A percentile compares a stretch with the other conserved stretches of the same genome.
Conservation (phyloP, 2,888 invertebrate genomes). For the Micropterix aruncella region DNA sequence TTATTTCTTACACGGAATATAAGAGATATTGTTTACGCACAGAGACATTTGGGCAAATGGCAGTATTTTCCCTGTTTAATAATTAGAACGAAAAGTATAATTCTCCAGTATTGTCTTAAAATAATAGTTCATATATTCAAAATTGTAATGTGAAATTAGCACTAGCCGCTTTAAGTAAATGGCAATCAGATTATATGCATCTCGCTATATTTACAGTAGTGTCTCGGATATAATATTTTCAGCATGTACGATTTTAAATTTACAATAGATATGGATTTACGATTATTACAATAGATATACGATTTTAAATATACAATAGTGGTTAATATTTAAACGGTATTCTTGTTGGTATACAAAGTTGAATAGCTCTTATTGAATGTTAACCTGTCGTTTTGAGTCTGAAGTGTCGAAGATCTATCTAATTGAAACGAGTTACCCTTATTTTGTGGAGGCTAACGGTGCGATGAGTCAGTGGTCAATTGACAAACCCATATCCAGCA, state of each 20-base stretch:
- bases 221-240: not conserved
- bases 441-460: not conserved
- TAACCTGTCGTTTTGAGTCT: not conserved
- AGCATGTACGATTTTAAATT: not conserved
- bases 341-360: not conserved
- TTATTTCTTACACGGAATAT: no score
- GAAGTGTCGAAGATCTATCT: not conserved
- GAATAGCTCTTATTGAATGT: not conserved
- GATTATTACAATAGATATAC: no score
- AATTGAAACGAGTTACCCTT: not conserved
- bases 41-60: conserved; percentile 30
- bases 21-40: not conserved
- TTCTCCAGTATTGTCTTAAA: not conserved
- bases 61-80: conserved; percentile 40
- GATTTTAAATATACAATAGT: no score
- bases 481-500: conserved; percentile 26
- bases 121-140: not conserved
- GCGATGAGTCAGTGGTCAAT: not conserved
- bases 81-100: not conserved
- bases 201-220: not conserved
- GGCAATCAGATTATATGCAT: not conserved
- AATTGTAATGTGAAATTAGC: not conserved
- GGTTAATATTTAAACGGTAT: not conserved
- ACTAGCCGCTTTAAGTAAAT: not conserved
- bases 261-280: not conserved